Base-by-base conservation (phyloP, 92 coral and sea anemone species). In the Epizoanthus illoricatus region DNA sequence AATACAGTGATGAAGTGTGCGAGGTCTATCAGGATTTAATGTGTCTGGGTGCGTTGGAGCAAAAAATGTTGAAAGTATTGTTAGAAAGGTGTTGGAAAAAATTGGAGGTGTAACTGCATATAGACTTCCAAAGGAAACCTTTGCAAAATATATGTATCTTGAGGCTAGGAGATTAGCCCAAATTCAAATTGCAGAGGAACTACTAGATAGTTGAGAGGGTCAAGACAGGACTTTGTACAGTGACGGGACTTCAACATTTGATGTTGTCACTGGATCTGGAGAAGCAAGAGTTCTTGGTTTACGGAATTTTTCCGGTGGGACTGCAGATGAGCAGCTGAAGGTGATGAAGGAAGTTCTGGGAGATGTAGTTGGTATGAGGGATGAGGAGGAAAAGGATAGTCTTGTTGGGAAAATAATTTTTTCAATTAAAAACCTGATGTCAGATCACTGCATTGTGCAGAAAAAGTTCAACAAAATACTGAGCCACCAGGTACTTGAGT, bases 201-300 rank as follows among this genome's bases (percentile, higher is more conserved):
- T 74, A 72, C 23, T 84, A 74, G 68, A 52, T 84, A 75, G 65
- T 13, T 71, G 12, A 16, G 72, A 73, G 47, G 63, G 81, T 62
- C 15, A 84, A 7, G 67, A 84, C 54, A 72, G 81, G 21, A 41
- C 87, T 1, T 16, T 84, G 28, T 72, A 84, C 23, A 74, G 87
- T 84, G 87, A 84, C 61, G 87, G 87, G 7, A 84, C 82, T 41
- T 84, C 70, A 39, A 82, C 86, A 12, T 82, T 33, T 71, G 86
- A 82, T 71, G 49, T 82, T 5, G 71, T 10, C 39, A 69, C 80
- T 69, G 73, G 79, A 18, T 71, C 81, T 52, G 86, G 86, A 16
- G 40, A 84, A 36, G 62, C 79, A 16, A 61, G 68, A 24, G 86
- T 82, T 71, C 58, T 71, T 43, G 81, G 86, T 60, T 71, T 84